Evolutionary conservation across 2,113 vertebrate genomes (phyloP), one percentile per base, ranked within the genome.

Genomic region (Nymphicus hollandicus): DNA sequence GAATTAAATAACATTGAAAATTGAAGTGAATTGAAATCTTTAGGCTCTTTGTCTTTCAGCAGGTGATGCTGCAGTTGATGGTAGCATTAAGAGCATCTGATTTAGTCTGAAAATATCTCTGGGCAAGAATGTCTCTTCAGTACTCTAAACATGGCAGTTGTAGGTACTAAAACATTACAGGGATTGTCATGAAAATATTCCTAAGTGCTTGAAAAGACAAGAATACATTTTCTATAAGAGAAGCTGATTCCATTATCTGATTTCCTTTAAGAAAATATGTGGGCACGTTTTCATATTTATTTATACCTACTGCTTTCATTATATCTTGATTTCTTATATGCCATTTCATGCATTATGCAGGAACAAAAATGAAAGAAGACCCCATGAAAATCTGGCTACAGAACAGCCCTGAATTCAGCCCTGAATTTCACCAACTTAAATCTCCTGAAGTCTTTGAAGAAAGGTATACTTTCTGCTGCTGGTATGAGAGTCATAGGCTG

Each of bases 251-350:
- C 61, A 79, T 96, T 95, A 87, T 89, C 86, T 91, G 88, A 88
- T 95, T 88, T 96, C 28, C 73, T 96, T 49, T 76, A 94, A 86
- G 83, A 88, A 96, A 97, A 95, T 80, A 93, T 22, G 56, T 91
- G 92, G 56, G 5, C 72, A 91, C 56, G 65, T 69, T 96, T 95
- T 89, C 56, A 72, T 95, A 91, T 96, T 97, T 94, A 95, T 96
- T 96, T 96, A 96, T 95, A 90, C 61, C 72, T 87, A 13, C 70
- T 78, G 56, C 65, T 94, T 96, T 92, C 80, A 84, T 88, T 84
- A 86, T 56, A 68, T 79, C 82, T 90, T 88, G 31, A 65, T 64
- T 88, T 93, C 60, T 80, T 87, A 74, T 84, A 65, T 94, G 56
- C 33, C 37, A 69, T 93, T 93, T 84, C 77, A 94, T 96, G 63